A percentile compares a stretch with the other conserved stretches of the same genome.
Conservation (phyloP, 2,797 vertebrate species). For the Peromyscus melanophrys region DNA sequence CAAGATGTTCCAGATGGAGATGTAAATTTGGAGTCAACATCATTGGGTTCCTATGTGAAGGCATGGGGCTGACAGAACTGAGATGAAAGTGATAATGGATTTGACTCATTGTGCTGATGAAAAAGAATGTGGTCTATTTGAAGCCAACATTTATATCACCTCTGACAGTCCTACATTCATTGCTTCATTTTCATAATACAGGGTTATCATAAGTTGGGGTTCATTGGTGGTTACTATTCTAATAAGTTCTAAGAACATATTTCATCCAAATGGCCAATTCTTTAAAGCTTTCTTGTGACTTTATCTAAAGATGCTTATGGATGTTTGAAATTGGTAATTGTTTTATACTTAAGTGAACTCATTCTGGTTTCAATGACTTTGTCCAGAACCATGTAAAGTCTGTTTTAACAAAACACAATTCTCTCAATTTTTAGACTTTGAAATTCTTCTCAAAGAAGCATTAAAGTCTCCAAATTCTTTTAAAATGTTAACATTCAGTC, state of each 20-base stretch:
- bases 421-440: not conserved
- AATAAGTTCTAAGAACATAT: not conserved
- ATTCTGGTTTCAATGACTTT: not conserved
- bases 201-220: not conserved
- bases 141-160: not conserved
- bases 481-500: not conserved
- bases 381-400: not conserved
- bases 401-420: not conserved
- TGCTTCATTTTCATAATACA: not conserved
- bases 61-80: not conserved
- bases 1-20: slow-evolving; percentile 22
- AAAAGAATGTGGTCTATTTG: not conserved
- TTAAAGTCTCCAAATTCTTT: not conserved
- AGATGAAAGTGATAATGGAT: slow-evolving; percentile 42
- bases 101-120: not conserved
- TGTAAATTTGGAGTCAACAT: slow-evolving; percentile 1
- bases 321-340: slow-evolving; percentile 9
- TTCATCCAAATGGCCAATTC: not conserved
- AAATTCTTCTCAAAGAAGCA: not conserved
- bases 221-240: not conserved
- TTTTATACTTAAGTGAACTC: not conserved
- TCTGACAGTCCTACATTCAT: not conserved
- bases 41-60: not conserved
- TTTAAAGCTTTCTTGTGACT: not conserved
- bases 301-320: not conserved